Evolutionary conservation across 2,113 vertebrate genomes (phyloP).

Genomic region (Sceloporus undulatus): DNA sequence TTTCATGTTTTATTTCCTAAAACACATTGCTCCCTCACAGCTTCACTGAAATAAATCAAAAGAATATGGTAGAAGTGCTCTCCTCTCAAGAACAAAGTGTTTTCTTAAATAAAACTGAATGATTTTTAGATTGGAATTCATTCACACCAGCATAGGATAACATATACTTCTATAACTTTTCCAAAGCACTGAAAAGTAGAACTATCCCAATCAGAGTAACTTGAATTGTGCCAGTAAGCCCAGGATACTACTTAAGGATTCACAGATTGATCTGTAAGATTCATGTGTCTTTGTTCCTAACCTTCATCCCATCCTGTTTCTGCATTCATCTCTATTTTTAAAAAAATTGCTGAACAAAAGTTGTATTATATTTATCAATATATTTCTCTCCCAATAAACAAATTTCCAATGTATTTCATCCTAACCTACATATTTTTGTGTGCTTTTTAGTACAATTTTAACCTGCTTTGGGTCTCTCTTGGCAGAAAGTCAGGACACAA

Average conservation of each 20-base stretch:
- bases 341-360: too few relatives aligned
- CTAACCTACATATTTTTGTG: too few relatives aligned
- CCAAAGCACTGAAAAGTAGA: neutral
- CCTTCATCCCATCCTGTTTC: neutral
- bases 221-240: neutral
- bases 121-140: conserved; percentile 18
- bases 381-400: too few relatives aligned
- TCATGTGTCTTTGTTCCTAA: neutral
- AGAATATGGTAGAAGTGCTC: conserved; percentile 36
- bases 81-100: neutral
- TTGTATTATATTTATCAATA: too few relatives aligned
- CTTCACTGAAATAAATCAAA: conserved; percentile 62
- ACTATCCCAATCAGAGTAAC: neutral
- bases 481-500: too few relatives aligned
- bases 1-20: conserved; percentile 9
- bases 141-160: neutral
- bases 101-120: conserved; percentile 64
- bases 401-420: too few relatives aligned
- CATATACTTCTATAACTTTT: neutral
- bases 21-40: conserved; percentile 18
- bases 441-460: too few relatives aligned
- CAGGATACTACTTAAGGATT: neutral
- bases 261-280: neutral
- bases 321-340: neutral
- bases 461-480: too few relatives aligned